Percentiles rank a stretch among this genome's conserved stretches.
Conservation (phyloP, 2,888 invertebrate species). For the Xanthia togata region DNA sequence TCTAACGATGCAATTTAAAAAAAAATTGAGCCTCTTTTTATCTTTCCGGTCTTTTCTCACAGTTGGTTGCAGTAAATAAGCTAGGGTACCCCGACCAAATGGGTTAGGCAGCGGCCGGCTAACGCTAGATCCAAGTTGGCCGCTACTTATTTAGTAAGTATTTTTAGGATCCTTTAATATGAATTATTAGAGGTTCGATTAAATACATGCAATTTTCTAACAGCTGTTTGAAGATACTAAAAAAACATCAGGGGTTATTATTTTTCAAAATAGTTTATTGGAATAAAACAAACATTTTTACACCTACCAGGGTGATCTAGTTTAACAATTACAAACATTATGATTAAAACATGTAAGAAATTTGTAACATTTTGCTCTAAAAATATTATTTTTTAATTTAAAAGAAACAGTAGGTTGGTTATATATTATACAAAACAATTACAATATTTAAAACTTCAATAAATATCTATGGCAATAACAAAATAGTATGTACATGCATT, state of each 20-base stretch:
- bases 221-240: neutral
- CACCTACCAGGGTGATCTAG: slow-evolving; percentile 34
- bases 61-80: too few relatives aligned
- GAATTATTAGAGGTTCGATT: too few relatives aligned
- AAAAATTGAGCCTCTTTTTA: too few relatives aligned
- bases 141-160: too few relatives aligned
- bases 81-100: too few relatives aligned
- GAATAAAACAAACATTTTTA: slow-evolving; percentile 32
- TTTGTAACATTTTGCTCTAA: neutral
- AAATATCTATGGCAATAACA: neutral
- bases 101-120: too few relatives aligned
- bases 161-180: too few relatives aligned
- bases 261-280: slow-evolving; percentile 41
- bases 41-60: too few relatives aligned
- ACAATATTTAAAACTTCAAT: neutral
- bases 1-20: too few relatives aligned
- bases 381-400: neutral
- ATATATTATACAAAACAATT: neutral
- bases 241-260: neutral
- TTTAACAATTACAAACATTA: neutral
- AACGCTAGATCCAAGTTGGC: too few relatives aligned
- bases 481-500: neutral
- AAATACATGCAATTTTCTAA: too few relatives aligned
- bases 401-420: neutral
- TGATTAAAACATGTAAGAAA: neutral